A percentile compares a stretch with the other conserved stretches of the same genome.
Evolutionary conservation across 1,140 invertebrate genomes (phyloP).

Genomic region (Tigriopus japonicus): DNA sequence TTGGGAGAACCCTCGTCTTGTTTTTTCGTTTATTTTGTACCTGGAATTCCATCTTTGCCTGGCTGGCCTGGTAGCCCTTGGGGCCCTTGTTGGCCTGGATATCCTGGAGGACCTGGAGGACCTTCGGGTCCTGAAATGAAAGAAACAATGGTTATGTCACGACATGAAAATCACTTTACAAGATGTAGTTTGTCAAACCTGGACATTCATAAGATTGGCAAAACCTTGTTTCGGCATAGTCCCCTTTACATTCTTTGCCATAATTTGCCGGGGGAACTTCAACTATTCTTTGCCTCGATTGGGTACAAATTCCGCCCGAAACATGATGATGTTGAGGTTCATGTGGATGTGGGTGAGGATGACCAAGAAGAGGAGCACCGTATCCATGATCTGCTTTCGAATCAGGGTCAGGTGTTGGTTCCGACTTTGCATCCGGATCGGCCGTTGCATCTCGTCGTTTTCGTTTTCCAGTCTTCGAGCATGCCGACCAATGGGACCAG

Average conservation of each 20-base stretch:
- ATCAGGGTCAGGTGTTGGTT: no score
- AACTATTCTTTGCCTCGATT: not conserved
- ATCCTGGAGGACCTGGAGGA: conserved; percentile 20
- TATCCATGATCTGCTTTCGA: no score
- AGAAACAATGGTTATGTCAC: no score
- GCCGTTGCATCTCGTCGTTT: not conserved
- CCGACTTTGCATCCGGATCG: not conserved
- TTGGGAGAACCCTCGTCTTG: no score
- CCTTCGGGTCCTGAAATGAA: conserved; percentile 32
- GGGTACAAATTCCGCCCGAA: not conserved
- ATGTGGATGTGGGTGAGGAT: not conserved
- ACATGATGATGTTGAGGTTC: not conserved
- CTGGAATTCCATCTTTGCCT: conserved; percentile 19
- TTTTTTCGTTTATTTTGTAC: no score
- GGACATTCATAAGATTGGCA: not conserved
- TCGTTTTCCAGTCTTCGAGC: not conserved
- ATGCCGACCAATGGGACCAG: not conserved
- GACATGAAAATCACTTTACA: no score
- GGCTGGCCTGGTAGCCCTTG: conserved; percentile 14
- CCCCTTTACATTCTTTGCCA: not conserved
- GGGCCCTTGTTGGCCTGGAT: conserved; percentile 18
- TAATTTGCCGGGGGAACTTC: not conserved
- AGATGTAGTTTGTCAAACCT: no score
- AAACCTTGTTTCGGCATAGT: not conserved
- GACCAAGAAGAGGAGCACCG: no score